Base-by-base conservation (phyloP, 2,113 vertebrate genomes). In the Bujurquina vittata region DNA sequence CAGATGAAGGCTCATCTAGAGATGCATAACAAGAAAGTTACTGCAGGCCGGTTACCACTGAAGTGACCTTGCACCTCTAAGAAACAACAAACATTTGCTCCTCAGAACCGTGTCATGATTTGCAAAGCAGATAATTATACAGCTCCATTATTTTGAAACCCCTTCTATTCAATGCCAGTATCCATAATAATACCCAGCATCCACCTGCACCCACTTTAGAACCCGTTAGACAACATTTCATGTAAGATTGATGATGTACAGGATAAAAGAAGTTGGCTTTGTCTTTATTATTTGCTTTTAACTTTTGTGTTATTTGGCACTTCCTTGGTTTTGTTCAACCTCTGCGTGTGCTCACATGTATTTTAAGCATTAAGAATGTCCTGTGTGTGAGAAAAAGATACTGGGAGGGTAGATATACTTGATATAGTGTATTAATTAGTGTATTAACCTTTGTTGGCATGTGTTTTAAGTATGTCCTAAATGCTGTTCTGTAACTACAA, bases 141-240 rank as follows among this genome's bases (percentile, higher is more conserved):
- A 5, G n/a, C 22, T 20, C 57, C 1, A 72, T 72, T 73, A 12
- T 75, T 84, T 63, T 29, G 10, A 83, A 83, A 40, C 26, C 11
- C 4, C 5, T 43, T 83, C 54, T 61, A 52, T 65, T 60, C 10
- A 72, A 12, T 33, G 46, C 6, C 46, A 54, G 0, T 6, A 49
- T 7, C 67, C 8, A 77, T 60, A 76, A 65, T 83, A 60, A 83
- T 74, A 33, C 17, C n/a, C 57, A 83, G 40, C 35, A 77, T 10
- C 55, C 10, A 73, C 69, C 80, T 77, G 55, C 43, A 69, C 54
- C 63, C 46, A 79, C 5, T 52, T 72, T 15, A 20, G 35, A 75
- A 84, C 81, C 5, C 2, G 79, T 14, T 18, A 2, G 40, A 55
- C 33, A 11, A 58, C 76, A 84, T 80, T 84, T 46, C 57, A 78